Conservation (phyloP, 92 coral and sea anemone genomes). For the Porites evermanni region DNA sequence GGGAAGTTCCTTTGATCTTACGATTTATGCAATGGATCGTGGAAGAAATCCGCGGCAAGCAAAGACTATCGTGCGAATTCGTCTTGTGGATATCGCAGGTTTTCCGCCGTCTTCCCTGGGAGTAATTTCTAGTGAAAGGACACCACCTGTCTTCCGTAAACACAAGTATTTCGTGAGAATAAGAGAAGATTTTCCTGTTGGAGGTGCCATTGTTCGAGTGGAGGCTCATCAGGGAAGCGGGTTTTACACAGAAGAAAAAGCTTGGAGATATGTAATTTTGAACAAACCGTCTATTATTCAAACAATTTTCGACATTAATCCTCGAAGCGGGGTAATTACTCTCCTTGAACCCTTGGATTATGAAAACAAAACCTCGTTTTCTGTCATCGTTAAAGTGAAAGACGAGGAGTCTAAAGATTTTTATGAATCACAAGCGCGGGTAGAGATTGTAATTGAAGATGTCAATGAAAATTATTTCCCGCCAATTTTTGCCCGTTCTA, state of each 20-base stretch:
- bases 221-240: slow-evolving; percentile 59
- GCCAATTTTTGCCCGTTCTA: slow-evolving; percentile 72
- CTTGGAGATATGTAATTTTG: slow-evolving; percentile 53
- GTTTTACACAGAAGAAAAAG: slow-evolving; percentile 41
- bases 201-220: slow-evolving; percentile 78
- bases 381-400: slow-evolving; percentile 42
- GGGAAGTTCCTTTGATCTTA: slow-evolving; percentile 78
- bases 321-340: slow-evolving; percentile 84
- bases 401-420: slow-evolving; percentile 17
- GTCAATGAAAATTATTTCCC: slow-evolving; percentile 82
- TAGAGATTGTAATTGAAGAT: slow-evolving; percentile 70
- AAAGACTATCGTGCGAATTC: slow-evolving; percentile 74
- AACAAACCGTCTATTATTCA: slow-evolving; percentile 43
- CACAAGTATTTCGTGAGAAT: slow-evolving; percentile 79
- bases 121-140: slow-evolving; percentile 21
- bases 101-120: slow-evolving; percentile 63
- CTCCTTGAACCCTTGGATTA: slow-evolving; percentile 72
- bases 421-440: slow-evolving; percentile 61
- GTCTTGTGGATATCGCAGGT: slow-evolving; percentile 58
- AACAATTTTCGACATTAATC: slow-evolving; percentile 80
- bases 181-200: slow-evolving; percentile 91
- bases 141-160: slow-evolving; percentile 65
- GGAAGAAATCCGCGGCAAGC: slow-evolving; percentile 69
- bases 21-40: slow-evolving; percentile 86
- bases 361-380: slow-evolving; percentile 59